Base-by-base conservation (phyloP, 2,797 vertebrate genomes). In the Decapterus maruadsi region DNA sequence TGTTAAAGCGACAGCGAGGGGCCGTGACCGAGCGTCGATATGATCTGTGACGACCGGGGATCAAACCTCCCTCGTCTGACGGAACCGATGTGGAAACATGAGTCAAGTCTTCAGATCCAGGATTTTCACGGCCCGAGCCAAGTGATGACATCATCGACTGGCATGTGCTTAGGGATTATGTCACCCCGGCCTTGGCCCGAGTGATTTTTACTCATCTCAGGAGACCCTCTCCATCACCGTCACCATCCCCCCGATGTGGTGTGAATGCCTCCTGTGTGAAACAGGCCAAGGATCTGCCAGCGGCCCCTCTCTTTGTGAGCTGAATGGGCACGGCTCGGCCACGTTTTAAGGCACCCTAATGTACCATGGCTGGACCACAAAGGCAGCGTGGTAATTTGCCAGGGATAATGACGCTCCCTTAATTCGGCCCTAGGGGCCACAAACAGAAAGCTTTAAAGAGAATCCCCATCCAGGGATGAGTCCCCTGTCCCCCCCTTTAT, bases 241-340 rank as follows among this genome's bases (percentile, higher is more conserved):
- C 81, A 66, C 70, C 83, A 69, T 43, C 67, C 92, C 90, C 91
- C 81, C 67, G 1, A n/a, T 84, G 87, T 82, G 91, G 90, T 90
- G 93, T 96, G 95, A 94, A 96, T 93, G 94, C 92, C 93, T 94
- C 87, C 91, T 96, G 94, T 97, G 96, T 96, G 90, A 93, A 92
- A 90, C 77, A 77, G 84, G 96, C 96, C 95, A 96, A 96, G 93
- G 94, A 95, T 94, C 95, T 96, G 96, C 95, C 96, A 96, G 94
- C 87, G 91, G 91, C 86, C 93, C 92, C 93, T 89, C 85, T 89
- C 86, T 94, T 96, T 95, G 93, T 94, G 86, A 87, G 87, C 93
- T 96, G 94, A 97, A 97, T 96, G 93, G 93, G 92, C 84, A 87
- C 87, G 89, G 93, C 93, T 94, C 93, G 76, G 93, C 94, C 93